Base-by-base conservation (phyloP, 2,797 vertebrate genomes). In the Podarcis lilfordi region DNA sequence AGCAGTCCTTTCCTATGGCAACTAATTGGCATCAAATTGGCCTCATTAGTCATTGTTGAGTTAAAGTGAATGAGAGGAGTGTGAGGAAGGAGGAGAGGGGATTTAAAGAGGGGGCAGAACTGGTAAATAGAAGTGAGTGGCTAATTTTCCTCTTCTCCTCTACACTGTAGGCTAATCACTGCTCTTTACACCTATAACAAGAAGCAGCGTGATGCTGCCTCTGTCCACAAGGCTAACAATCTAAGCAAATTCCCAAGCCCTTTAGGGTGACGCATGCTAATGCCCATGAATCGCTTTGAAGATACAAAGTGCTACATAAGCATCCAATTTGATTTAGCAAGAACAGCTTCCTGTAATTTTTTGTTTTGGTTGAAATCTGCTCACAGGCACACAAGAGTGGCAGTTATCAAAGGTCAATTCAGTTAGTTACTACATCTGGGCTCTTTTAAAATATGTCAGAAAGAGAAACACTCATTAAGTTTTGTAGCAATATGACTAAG, bases 21-120 rank as follows among this genome's bases (percentile, higher is more conserved):
- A 90, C 91, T 96, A 94, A 96, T 92, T 93, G 95, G 85, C 88
- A 95, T 92, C 55, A 95, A 95, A 94, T 93, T 94, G 89, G 82
- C 86, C 91, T 96, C 92, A 95, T 93, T 95, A 95, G 89, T 96
- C 92, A 95, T 93, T 94, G 83, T 93, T 93, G 89, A 92, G 91
- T 93, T 92, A 92, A 95, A 95, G 84, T 80, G 89, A 92, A 88
- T 91, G 89, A 40, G 79, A 79, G 77, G 82, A 94, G 77, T 75
- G 55, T 87, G 79, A 81, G 27, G 72, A 81, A 81, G 72, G 64
- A 82, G 43, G 61, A 89, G 72, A 91, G 82, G 87, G 84, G 83
- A 89, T 86, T 82, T 77, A 88, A 95, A 95, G 94, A 93, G 88
- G 83, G 85, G 87, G 74, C 55, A 86, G 93, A 93, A 82, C 89